Conservation (phyloP, 2,113 vertebrate species). For the Melanocharis versteri region DNA sequence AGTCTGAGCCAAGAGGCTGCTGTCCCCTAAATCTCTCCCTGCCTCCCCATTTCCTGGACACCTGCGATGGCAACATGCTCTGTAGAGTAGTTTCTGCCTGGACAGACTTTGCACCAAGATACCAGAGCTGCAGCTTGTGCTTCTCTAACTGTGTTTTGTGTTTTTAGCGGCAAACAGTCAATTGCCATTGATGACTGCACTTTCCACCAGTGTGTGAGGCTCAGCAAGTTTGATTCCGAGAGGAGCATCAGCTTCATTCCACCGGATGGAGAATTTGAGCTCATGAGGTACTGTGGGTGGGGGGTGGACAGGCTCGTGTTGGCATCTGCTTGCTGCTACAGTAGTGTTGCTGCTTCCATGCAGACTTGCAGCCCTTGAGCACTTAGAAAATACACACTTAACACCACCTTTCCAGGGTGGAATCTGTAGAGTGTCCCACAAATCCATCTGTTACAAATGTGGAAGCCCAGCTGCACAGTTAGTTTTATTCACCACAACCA, state of each 20-base stretch:
- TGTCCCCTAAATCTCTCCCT: conserved; percentile 11
- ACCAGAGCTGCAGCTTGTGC: not conserved
- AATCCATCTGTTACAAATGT: not conserved
- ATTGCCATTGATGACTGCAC: conserved; percentile 99
- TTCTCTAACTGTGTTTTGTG: not conserved
- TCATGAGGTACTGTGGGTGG: conserved; percentile 85
- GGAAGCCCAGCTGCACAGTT: not conserved
- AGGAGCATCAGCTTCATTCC: conserved; percentile 99
- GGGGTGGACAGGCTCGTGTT: not conserved
- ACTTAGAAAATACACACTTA: not conserved
- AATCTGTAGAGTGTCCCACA: not conserved
- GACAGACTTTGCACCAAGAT: not conserved
- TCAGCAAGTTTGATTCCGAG: conserved; percentile 99
- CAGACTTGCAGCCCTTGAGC: not conserved
- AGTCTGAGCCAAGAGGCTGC: not conserved
- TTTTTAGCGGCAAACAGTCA: conserved; percentile 92
- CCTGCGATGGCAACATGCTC: not conserved
- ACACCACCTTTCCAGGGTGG: not conserved
- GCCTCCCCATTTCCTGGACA: conserved; percentile 3
- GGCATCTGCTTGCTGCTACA: not conserved
- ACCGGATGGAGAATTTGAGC: conserved; percentile 97
- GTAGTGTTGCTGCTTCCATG: not conserved
- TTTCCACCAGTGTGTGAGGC: conserved; percentile 97
- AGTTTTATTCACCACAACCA: not conserved
- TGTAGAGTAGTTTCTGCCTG: conserved; percentile 44